These are phyloP conservation scores for Drosophila monieri DNA, from an alignment of 2,888 invertebrate species.

Conservation along the genomic window DNA sequence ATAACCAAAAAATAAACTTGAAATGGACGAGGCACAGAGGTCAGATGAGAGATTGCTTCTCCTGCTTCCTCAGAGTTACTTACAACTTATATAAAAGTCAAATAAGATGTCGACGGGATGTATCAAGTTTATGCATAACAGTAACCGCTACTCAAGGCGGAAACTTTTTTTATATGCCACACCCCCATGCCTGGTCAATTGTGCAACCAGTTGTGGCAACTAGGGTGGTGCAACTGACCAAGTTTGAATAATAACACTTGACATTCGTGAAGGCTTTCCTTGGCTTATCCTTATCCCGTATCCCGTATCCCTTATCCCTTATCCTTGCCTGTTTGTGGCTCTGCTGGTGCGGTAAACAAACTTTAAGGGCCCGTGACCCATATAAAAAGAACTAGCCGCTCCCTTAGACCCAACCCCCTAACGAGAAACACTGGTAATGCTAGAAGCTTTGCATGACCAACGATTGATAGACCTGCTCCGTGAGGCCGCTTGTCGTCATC, in stretches of 20 bases:
- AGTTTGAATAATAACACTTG: constrained; percentile 57
- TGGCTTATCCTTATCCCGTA: too few species aligned
- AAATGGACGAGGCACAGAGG: neutral
- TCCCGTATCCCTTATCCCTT: neutral
- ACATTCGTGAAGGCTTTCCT: constrained; percentile 6
- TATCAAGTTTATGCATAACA: constrained; percentile 47
- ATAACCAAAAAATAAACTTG: neutral
- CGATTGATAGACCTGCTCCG: constrained; percentile 42
- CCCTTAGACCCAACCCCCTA: constrained; percentile 28
- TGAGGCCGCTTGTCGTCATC: constrained; percentile 21
- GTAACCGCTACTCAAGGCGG: constrained; percentile 52
- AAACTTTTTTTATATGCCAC: constrained; percentile 39
- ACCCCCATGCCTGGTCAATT: constrained; percentile 6
- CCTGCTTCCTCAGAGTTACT: constrained; percentile 19
- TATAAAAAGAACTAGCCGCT: constrained; percentile 39
- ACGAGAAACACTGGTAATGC: constrained; percentile 10
- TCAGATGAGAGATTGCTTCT: neutral
- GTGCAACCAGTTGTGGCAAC: constrained; percentile 28
- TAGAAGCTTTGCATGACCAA: constrained; percentile 54
- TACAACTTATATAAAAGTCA: constrained; percentile 52
- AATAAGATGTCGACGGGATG: constrained; percentile 25
- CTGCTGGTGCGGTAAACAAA: constrained; percentile 63
- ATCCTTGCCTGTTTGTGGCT: neutral
- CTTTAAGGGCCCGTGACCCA: constrained; percentile 66
- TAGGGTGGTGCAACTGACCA: constrained; percentile 44